phyloP scores from a whole-genome alignment of 2,888 invertebrate genomes.

The Venusia cambrica region DNA sequence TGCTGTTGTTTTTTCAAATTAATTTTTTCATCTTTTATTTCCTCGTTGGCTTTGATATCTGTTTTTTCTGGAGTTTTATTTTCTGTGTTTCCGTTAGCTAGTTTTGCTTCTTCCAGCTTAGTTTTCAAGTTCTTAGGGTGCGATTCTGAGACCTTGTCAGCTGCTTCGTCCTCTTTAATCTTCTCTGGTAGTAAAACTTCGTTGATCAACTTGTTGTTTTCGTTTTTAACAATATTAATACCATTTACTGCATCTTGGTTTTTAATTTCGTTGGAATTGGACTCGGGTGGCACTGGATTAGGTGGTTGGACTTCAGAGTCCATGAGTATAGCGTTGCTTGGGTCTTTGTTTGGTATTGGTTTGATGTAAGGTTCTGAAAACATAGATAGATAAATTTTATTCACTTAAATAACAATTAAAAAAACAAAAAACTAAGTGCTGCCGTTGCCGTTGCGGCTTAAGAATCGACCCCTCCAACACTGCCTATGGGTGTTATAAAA shows the following conservation, averaged over 20 bases:
- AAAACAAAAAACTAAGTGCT: too few species aligned
- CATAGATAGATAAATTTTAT: too few species aligned
- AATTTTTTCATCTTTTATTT: constrained; percentile 44
- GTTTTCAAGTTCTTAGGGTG: constrained; percentile 59
- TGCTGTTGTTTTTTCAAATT: constrained; percentile 62
- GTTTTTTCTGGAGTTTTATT: constrained; percentile 37
- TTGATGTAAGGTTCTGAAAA: constrained; percentile 47
- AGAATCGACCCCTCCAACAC: too few species aligned
- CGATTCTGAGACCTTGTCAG: constrained; percentile 48
- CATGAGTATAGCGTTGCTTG: constrained; percentile 42
- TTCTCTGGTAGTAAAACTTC: constrained; percentile 28
- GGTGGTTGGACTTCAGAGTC: constrained; percentile 72
- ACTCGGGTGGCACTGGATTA: constrained; percentile 70
- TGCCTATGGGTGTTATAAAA: too few species aligned
- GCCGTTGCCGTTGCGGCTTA: too few species aligned
- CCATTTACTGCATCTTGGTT: constrained; percentile 32
- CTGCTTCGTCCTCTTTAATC: constrained; percentile 36
- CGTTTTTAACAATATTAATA: constrained; percentile 35
- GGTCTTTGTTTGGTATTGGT: constrained; percentile 35
- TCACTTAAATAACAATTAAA: too few species aligned
- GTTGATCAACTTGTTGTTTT: constrained; percentile 19
- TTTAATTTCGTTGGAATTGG: constrained; percentile 61
- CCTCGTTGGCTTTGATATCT: constrained; percentile 35
- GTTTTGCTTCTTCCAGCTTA: constrained; percentile 41
- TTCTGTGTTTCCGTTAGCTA: constrained; percentile 40